Evolutionary conservation across 2,797 vertebrate species (phyloP), one percentile per base, ranked within the genome.

Genomic region (Melanotaenia parkinsoni): DNA sequence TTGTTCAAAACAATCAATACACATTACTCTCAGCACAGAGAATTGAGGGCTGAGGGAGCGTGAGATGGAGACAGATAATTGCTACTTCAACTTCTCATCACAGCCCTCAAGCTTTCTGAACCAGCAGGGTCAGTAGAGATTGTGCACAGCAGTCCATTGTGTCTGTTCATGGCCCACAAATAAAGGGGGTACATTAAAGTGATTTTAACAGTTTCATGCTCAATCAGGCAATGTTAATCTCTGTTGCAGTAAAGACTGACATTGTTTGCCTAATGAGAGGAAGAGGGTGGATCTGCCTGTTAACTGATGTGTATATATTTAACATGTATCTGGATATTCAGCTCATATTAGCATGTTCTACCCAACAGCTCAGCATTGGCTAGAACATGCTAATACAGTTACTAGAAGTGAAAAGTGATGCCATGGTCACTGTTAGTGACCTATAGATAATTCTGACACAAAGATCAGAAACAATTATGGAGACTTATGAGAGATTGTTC

Each of bases 1-100:
- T 77, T 69, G 66, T 50, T 73, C 79, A 54, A 77, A 88, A 88
- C 77, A 83, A 92, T 89, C 90, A 74, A 91, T 92, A 81, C 47
- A 66, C 88, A 90, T 89, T 82, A 83, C 85, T 85, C 68, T 1
- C 22, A 67, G 58, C 45, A 70, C 32, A 68, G 58, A 83, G 68
- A 77, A 56, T 70, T 43, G 62, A 74, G 45, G 77, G 38, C 43
- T 56, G 58, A 8, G 6, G 43, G 58, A 80, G 50, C 58, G 43
- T 28, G 40, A 70, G 40, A 60, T 8, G 26, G 60, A 71, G 60
- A 62, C 61, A 69, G 72, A 72, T 83, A 89, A 79, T 75, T 81
- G 79, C 65, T 88, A 56, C 67, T 84, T 71, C 59, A 69, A 24
- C 69, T 77, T 77, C 74, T 63, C 33, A 58, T 82, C 83, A 77